These are phyloP conservation scores for Morpho deidamia DNA, from an alignment of 2,888 invertebrate genomes.

Conservation along the genomic window DNA sequence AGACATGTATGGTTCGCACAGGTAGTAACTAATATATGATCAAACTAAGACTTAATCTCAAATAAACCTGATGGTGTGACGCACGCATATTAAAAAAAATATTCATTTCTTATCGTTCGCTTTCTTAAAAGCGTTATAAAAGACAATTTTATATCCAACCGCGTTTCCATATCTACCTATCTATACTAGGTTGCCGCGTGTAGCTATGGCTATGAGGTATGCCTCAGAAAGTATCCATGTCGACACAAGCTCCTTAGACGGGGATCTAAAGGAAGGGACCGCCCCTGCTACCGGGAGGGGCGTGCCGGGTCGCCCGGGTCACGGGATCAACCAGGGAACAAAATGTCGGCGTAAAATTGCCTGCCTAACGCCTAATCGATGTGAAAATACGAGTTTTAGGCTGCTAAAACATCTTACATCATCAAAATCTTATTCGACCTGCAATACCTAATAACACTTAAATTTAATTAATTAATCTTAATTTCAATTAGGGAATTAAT, in stretches of 20 bases:
- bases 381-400: conserved; percentile 5
- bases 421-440: not conserved
- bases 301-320: conserved; percentile 51
- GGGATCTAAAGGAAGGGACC: conserved; percentile 40
- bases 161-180: not conserved
- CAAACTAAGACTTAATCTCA: no score
- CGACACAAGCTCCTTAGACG: conserved; percentile 31
- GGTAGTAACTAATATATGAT: no score
- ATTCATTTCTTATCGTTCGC: no score
- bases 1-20: no score
- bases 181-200: conserved; percentile 24
- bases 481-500: no score
- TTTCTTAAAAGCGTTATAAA: no score
- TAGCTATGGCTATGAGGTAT: conserved; percentile 24
- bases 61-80: no score
- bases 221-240: conserved; percentile 52
- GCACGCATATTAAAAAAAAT: no score
- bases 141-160: not conserved
- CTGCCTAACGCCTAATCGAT: conserved; percentile 35
- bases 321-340: conserved; percentile 45
- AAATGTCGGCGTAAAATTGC: conserved; percentile 48
- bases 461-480: no score
- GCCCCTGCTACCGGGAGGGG: conserved; percentile 47
- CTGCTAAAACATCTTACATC: not conserved
- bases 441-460: no score